Base-by-base conservation (phyloP, 1,140 invertebrate species). In the Lasaia peninsularis region DNA sequence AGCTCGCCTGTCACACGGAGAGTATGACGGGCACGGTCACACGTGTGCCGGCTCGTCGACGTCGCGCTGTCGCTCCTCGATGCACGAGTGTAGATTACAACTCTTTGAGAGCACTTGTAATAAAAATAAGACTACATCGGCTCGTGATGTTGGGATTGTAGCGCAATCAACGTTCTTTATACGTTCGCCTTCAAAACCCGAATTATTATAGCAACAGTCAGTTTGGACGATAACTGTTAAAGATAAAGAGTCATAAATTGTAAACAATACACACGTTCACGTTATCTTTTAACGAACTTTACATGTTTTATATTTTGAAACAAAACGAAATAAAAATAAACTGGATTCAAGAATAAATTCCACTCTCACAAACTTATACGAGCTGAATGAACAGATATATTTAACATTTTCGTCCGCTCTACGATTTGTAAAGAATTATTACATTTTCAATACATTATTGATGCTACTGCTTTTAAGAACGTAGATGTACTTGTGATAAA, bases 131-230 rank as follows among this genome's bases (percentile, higher is more conserved):
- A 21, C 18, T 37, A 34, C 33, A 24, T 12, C 21, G 2, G 34
- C 32, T 11, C 9, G 20, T 21, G 11, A 33, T 33, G 8, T 18
- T 44, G 18, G 20, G 18, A 18, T 48, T 20, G 16, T 1, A 10
- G 6, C 16, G 16, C 32, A 44, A 49, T 53, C 35, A 56, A 56
- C 21, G 54, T 31, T 60, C 40, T 56, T 64, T 60, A 59, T 53
- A 40, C 52, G 33, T 58, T 60, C 32, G 52, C 3, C 40, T 21
- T 60, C 28, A 48, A 60, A 67, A 60, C 51, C 48, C 53, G 57
- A 69, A 64, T 79, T 74, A 79, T 75, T 77, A 78, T 79, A 87
- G 77, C 78, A 80, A 82, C 77, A 79, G 74, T 65, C 67, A 75
- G 78, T 83, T 84, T 81, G 69, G 74, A 83, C 66, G 77, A 86